These are phyloP conservation scores for Cataglyphis rosenhaueri DNA, from an alignment of 2,888 invertebrate genomes.

Conservation along the genomic window DNA sequence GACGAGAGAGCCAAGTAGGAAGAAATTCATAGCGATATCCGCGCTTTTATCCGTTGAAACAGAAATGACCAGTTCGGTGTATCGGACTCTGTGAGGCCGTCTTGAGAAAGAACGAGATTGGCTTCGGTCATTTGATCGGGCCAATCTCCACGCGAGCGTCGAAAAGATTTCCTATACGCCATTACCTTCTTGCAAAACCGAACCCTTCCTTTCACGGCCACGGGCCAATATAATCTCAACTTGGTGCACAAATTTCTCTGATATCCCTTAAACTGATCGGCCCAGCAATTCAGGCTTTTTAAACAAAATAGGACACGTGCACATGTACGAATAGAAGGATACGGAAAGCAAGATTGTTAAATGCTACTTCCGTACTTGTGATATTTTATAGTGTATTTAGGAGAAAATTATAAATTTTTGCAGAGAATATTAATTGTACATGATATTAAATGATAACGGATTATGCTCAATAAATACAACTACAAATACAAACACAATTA, in stretches of 20 bases:
- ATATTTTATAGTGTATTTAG: background rate
- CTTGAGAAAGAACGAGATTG: constrained; percentile 61
- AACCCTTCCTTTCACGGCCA: constrained; percentile 17
- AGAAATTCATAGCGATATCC: constrained; percentile 54
- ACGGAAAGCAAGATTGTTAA: background rate
- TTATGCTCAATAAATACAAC: background rate
- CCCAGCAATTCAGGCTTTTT: background rate
- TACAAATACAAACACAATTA: background rate
- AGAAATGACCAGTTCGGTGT: constrained; percentile 43
- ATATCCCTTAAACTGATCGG: constrained; percentile 15
- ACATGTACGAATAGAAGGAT: background rate
- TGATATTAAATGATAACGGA: background rate
- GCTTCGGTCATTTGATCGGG: constrained; percentile 57
- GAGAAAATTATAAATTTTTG: background rate
- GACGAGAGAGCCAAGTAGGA: constrained; percentile 43
- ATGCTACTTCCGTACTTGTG: background rate
- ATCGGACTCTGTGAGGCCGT: constrained; percentile 23
- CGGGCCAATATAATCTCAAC: constrained; percentile 54
- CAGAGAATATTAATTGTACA: background rate
- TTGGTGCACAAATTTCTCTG: constrained; percentile 48
- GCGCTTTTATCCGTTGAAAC: constrained; percentile 58
- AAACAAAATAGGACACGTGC: constrained; percentile 13
- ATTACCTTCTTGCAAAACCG: constrained; percentile 38
- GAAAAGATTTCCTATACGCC: constrained; percentile 60
- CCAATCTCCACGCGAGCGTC: constrained; percentile 60